phyloP scores from a whole-genome alignment of 2,888 invertebrate genomes.

The Coleophora deauratella region DNA sequence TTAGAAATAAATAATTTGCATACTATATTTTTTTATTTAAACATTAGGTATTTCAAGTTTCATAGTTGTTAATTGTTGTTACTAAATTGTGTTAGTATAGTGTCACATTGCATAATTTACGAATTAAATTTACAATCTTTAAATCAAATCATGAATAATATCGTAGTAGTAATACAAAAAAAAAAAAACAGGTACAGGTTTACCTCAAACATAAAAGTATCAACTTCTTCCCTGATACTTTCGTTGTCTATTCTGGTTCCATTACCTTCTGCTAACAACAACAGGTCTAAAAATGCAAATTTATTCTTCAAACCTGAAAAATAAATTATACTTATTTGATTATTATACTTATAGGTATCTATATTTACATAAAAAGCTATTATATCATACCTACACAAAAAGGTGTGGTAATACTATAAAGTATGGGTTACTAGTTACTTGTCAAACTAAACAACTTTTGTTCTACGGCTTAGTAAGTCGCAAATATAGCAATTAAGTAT shows the following conservation, averaged over 20 bases:
- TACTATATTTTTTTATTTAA: no score
- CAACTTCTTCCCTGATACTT: conserved; percentile 78
- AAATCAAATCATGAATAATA: neutral
- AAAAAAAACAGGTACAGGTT: no score
- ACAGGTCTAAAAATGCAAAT: conserved; percentile 79
- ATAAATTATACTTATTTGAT: neutral
- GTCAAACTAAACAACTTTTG: no score
- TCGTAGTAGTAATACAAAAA: no score
- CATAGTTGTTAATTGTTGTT: no score
- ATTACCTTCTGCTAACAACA: conserved; percentile 75
- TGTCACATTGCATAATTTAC: neutral
- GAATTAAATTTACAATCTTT: no score
- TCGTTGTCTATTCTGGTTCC: conserved; percentile 72
- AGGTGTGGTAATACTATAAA: no score
- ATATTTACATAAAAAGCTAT: neutral
- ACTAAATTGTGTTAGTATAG: no score
- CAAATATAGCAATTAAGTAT: no score
- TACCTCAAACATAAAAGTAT: conserved; percentile 82
- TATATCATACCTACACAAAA: neutral
- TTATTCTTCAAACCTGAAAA: conserved; percentile 71
- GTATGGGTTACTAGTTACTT: no score
- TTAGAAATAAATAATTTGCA: neutral
- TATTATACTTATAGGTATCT: neutral
- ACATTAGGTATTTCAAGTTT: no score
- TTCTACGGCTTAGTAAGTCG: no score